Conservation (phyloP, 53 echinoderm and acorn worm species). For the Mesocentrotus franciscanus region DNA sequence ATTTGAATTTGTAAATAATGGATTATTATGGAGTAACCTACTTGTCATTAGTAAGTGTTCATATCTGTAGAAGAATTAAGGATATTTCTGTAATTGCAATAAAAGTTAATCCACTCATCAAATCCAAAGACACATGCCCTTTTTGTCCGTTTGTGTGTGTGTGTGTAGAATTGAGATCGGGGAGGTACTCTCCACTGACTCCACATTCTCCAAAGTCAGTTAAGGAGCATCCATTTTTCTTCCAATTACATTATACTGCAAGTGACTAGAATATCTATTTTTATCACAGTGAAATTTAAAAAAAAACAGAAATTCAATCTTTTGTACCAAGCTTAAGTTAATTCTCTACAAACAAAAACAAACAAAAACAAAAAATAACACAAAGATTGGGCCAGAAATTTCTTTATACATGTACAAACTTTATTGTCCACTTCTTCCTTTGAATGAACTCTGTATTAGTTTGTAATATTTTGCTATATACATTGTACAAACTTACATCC, state of each 20-base stretch:
- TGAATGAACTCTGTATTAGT: background rate
- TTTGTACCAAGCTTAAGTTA: background rate
- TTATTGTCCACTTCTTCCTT: background rate
- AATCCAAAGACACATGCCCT: background rate
- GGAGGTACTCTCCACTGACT: too few relatives aligned
- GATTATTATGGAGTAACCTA: background rate
- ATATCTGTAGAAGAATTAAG: background rate
- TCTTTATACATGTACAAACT: conserved; percentile 42
- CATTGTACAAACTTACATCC: conserved; percentile 6
- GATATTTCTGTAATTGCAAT: conserved; percentile 23
- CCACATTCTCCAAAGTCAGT: too few relatives aligned
- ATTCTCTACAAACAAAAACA: background rate
- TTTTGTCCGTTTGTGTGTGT: background rate
- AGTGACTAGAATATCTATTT: too few relatives aligned
- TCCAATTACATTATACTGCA: too few relatives aligned
- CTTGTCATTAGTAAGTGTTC: background rate
- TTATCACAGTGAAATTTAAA: too few relatives aligned
- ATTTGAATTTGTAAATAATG: conserved; percentile 45
- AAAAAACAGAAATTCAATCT: too few relatives aligned
- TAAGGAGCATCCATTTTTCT: too few relatives aligned
- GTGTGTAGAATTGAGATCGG: background rate
- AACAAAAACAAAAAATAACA: background rate
- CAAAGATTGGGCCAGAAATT: background rate
- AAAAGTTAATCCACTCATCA: background rate
- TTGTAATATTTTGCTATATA: conserved; percentile 23